Evolutionary conservation across 1,140 invertebrate genomes (phyloP), one percentile per base, ranked within the genome.

Genomic region (Hylaeus volcanicus): DNA sequence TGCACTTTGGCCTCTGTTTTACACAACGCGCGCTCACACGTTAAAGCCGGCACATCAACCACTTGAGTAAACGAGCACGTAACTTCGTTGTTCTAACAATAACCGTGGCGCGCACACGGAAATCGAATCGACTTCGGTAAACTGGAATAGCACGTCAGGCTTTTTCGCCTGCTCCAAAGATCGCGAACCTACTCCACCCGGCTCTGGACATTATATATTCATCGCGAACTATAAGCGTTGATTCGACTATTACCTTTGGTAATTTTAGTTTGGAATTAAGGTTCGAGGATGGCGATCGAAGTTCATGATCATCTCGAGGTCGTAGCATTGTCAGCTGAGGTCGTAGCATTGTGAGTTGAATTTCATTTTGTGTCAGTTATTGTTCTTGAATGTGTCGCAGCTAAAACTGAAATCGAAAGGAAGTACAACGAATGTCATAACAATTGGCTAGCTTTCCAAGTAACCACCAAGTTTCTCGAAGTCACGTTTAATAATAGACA

Each of bases 11-110:
- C 79, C 75, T 86, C 79, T 81, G 53, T 65, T 70, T 58, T 64
- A 74, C 65, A 74, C 79, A 26, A 55, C 56, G 41, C 60, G 9
- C 43, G 26, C 56, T 5, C 66, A 74, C 5, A 66, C 68, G 43
- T 74, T 51, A 45, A 70, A 76, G 53, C 45, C 55, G 56, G 66
- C 56, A 58, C 73, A 74, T 83, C 65, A 81, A 64, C 74, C 73
- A 77, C 79, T 77, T 74, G 74, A 70, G 66, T 81, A 81, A 81
- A 81, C 74, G 79, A 77, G 74, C 65, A 78, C 74, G 74, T 82
- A 78, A 82, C 80, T 64, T 77, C 74, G 68, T 71, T 78, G 75
- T 78, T 82, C 80, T 82, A 82, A 82, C 80, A 82, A 82, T 82
- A 82, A 72, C 80, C 66, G 12, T 14, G 53, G 15, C 6, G 60